Evolutionary conservation across 2,113 vertebrate genomes (phyloP), one percentile per base, ranked within the genome.

Genomic region (Tetrao urogallus): DNA sequence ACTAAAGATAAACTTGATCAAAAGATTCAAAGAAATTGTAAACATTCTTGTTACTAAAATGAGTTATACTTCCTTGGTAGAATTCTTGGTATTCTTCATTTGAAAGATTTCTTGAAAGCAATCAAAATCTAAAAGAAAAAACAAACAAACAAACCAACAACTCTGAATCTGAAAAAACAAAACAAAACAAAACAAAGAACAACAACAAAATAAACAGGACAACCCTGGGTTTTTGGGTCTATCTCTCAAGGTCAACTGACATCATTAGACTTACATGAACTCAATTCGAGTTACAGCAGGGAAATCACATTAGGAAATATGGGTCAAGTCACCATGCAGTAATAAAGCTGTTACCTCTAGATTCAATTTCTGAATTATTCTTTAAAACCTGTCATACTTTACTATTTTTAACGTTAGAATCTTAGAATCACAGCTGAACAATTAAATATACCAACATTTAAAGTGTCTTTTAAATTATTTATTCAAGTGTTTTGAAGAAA

Each of bases 201-300:
- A n/a, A 34, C 19, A 63, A 86, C 57, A 15, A 57, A 86, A 88
- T 94, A 91, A 64, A 1, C 61, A 96, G 97, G 94, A 97, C 92
- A 96, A 95, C 91, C 90, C 90, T 90, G 96, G 93, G 95, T 96
- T 97, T 97, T 96, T 95, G 97, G 97, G 97, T 97, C 97, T 98
- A 97, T 88, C 95, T 97, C 97, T 98, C 98, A 98, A 98, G 97
- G 97, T 98, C 98, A 98, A 97, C 96, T 88, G 97, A 97, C 97
- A 98, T 97, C 97, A 97, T 97, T 97, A 98, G 96, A 97, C 97
- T 97, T 97, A 98, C 95, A 97, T 97, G 97, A 98, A 97, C 72
- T 97, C 97, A 97, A 97, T 97, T 97, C 85, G 73, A 97, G 97
- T 95, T 97, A 95, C 97, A 97, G 98, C 94, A 97, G 97, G 97